Evolutionary conservation across 2,888 invertebrate genomes (phyloP).

Genomic region (Platycheirus rosarum): DNA sequence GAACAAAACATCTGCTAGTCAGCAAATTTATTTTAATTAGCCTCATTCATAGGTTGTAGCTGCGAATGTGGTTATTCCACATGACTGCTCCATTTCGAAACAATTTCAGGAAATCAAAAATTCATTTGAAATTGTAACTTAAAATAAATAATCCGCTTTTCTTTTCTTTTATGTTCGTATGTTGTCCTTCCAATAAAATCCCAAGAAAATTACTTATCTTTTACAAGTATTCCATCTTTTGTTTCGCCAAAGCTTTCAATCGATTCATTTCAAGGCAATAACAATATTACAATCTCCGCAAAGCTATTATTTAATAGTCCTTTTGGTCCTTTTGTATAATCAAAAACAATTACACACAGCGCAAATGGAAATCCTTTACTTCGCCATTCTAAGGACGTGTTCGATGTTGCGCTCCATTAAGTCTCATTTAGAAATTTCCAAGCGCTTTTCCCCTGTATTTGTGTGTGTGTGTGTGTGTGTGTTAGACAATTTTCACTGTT

Average conservation of each 20-base stretch:
- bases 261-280: constrained; percentile 37
- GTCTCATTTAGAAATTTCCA: constrained; percentile 70
- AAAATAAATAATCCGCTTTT: neutral
- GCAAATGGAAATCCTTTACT: constrained; percentile 36
- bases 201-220: neutral
- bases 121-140: neutral
- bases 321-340: constrained; percentile 37
- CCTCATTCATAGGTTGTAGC: too few species aligned
- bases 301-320: constrained; percentile 20
- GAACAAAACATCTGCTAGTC: neutral
- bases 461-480: constrained; percentile 1
- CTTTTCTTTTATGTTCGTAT: neutral
- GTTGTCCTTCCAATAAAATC: neutral
- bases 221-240: neutral
- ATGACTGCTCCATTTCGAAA: neutral
- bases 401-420: constrained; percentile 63
- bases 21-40: neutral
- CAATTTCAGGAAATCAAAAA: neutral
- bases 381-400: constrained; percentile 30
- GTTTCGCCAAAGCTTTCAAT: constrained; percentile 28
- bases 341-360: constrained; percentile 69
- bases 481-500: constrained; percentile 33
- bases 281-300: constrained; percentile 30
- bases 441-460: constrained; percentile 8
- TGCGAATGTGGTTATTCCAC: neutral